Conservation (phyloP, 2,113 vertebrate genomes). For the Falco punctatus region DNA sequence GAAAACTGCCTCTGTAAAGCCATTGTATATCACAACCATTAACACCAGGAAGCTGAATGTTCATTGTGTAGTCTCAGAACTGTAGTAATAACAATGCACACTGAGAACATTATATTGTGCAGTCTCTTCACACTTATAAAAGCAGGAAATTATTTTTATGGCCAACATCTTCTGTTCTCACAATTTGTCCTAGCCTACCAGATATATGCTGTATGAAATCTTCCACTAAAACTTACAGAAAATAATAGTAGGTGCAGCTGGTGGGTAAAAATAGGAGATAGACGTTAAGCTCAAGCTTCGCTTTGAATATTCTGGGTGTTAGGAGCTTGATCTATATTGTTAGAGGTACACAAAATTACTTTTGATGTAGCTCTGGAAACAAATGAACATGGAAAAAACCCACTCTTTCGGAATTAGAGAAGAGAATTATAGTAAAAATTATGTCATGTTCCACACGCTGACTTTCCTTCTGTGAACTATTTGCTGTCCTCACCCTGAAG, state of each 20-base stretch:
- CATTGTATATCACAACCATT: background rate
- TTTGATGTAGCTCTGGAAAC: background rate
- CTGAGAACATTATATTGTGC: background rate
- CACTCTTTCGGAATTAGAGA: background rate
- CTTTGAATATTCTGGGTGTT: background rate
- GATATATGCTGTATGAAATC: background rate
- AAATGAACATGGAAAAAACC: background rate
- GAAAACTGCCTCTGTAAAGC: conserved; percentile 8
- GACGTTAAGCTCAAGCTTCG: background rate
- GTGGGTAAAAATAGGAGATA: background rate
- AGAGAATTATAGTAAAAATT: background rate
- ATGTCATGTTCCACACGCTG: background rate
- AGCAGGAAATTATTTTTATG: conserved; percentile 33
- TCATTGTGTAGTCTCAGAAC: background rate
- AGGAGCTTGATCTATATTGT: background rate
- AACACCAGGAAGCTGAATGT: background rate
- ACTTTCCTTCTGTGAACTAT: background rate
- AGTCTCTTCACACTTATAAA: background rate
- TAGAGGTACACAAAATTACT: background rate
- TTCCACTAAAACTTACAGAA: background rate
- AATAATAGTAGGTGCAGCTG: background rate
- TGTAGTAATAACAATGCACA: background rate
- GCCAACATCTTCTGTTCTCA: conserved; percentile 7
- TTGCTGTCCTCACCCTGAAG: background rate
- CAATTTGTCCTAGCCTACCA: background rate